Evolutionary conservation across 2,113 vertebrate species (phyloP).

Genomic region (Todiramphus saurophagus): DNA sequence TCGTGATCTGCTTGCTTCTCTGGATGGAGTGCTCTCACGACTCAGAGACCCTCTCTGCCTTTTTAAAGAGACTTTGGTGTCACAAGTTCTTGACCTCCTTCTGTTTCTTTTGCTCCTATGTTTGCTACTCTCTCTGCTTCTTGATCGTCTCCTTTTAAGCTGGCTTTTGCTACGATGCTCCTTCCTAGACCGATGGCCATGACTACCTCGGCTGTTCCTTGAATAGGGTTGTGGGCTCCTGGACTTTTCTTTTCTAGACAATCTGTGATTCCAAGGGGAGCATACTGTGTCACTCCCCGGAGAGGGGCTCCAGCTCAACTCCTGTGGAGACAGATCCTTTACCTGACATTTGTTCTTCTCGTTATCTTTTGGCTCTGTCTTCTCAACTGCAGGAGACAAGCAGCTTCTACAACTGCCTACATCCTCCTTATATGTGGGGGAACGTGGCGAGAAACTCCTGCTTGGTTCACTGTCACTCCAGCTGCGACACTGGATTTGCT

Average conservation of each 20-base stretch:
- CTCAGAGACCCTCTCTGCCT: slow-evolving; percentile 74
- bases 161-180: slow-evolving; percentile 67
- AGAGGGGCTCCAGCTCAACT: slow-evolving; percentile 45
- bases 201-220: slow-evolving; percentile 50
- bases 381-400: neutral
- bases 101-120: slow-evolving; percentile 63
- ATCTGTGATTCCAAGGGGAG: slow-evolving; percentile 50
- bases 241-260: slow-evolving; percentile 41
- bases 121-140: slow-evolving; percentile 77
- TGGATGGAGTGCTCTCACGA: slow-evolving; percentile 69
- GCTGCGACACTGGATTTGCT: slow-evolving; percentile 75
- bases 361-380: slow-evolving; percentile 24
- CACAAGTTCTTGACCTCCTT: slow-evolving; percentile 72
- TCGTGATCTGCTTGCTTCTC: slow-evolving; percentile 71
- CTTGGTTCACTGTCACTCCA: slow-evolving; percentile 76
- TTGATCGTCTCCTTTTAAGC: slow-evolving; percentile 65
- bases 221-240: slow-evolving; percentile 71
- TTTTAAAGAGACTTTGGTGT: slow-evolving; percentile 68
- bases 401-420: slow-evolving; percentile 41
- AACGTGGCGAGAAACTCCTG: slow-evolving; percentile 70
- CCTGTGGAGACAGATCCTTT: neutral
- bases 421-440: slow-evolving; percentile 51
- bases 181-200: slow-evolving; percentile 47
- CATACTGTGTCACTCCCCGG: slow-evolving; percentile 50
- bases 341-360: slow-evolving; percentile 46